phyloP scores from a whole-genome alignment of 2,113 vertebrate genomes.

The Carollia perspicillata region DNA sequence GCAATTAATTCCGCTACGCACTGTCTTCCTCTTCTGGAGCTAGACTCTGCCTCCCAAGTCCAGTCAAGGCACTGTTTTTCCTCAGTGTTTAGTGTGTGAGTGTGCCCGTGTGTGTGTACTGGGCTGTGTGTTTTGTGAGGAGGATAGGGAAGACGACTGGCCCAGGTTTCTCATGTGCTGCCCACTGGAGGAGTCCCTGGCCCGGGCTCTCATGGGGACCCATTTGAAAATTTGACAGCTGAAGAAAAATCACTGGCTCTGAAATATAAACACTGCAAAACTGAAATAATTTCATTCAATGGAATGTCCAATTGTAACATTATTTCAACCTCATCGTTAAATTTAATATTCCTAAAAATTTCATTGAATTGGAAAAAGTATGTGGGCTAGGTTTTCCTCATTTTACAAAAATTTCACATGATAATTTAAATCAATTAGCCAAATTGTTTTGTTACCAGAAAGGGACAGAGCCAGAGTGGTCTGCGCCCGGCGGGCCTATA shows the following conservation, averaged over 20 bases:
- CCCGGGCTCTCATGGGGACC: background rate
- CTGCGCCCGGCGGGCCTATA: too few species aligned
- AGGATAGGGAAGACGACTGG: background rate
- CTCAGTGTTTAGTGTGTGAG: background rate
- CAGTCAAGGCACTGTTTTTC: background rate
- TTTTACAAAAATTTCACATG: conserved; percentile 40
- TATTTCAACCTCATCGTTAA: conserved; percentile 62
- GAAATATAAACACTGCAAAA: conserved; percentile 48
- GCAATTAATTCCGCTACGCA: background rate
- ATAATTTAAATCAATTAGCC: conserved; percentile 42
- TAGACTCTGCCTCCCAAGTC: background rate
- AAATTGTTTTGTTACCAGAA: background rate
- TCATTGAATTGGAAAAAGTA: conserved; percentile 49
- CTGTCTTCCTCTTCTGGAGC: background rate
- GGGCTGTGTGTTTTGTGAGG: background rate
- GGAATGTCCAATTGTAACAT: conserved; percentile 29
- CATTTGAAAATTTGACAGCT: background rate
- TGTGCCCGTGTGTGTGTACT: background rate
- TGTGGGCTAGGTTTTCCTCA: conserved; percentile 20
- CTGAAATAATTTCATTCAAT: conserved; percentile 54
- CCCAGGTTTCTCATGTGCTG: background rate
- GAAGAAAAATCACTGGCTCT: background rate
- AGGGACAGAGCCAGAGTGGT: too few species aligned
- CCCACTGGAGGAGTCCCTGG: background rate
- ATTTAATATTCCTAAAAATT: conserved; percentile 60